Evolutionary conservation across 2,113 vertebrate genomes (phyloP), one percentile per base, ranked within the genome.

Genomic region (Microcebus griseorufus): DNA sequence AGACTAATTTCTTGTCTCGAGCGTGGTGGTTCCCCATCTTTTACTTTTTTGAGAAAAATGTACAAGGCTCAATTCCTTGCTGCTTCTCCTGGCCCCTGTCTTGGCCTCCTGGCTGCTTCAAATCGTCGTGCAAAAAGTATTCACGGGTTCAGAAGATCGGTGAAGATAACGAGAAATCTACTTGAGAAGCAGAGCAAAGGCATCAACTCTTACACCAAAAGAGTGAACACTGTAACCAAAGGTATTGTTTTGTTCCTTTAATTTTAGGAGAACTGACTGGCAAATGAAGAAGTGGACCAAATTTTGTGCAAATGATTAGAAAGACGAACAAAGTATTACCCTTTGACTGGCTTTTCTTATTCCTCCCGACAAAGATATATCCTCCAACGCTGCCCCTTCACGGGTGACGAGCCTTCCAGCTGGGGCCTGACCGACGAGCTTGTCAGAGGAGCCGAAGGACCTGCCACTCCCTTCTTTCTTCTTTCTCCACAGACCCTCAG

Each of bases 1-100:
- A 99, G 98, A 99, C 98, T 0, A 99, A 99, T 97, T 99, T 99
- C 98, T 99, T 99, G 96, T 99, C 99, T 98, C 99, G 99, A 98
- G 99, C 99, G 0, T 99, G 99, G 99, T 99, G 99, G 99, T 99
- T 99, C 98, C 99, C 99, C 5, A 98, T 99, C 96, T 99, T 99
- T 97, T 99, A 99, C 98, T 99, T 99, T 96, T 98, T 99, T 8
- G 99, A 99, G 99, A 99, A 99, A 97, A 99, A 99, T 1, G 99
- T 99, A n/a, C 99, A 99, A 96, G 99, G 99, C 27, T 98, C 99
- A 9, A 99, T 99, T 97, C 99, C 99, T 42, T 99, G 99, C 96
- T 99, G 99, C 83, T 99, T 99, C 98, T 99, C 99, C 65, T 99
- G 99, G 99, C 99, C 99, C 0, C 97, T 99, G 70, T 99, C 99